phyloP scores from a whole-genome alignment of 2,113 vertebrate genomes.

The Oncorhynchus keta region DNA sequence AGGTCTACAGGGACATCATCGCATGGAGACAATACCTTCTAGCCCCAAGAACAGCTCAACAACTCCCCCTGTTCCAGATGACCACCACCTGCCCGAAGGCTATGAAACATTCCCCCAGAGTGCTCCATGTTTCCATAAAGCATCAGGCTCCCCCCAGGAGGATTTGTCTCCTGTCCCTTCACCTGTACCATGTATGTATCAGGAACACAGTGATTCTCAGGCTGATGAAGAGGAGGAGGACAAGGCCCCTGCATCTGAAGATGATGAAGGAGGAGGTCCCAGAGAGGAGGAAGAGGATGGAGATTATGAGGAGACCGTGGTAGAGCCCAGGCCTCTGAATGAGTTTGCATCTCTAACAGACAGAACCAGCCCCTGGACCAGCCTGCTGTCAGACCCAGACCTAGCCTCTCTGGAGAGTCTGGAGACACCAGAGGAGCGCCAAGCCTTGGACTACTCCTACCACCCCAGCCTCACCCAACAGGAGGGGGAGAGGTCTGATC shows the following conservation, averaged over 20 bases:
- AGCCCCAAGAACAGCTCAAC: constrained; percentile 22
- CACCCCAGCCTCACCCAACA: constrained; percentile 8
- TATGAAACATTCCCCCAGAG: constrained; percentile 17
- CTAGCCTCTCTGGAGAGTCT: constrained; percentile 58
- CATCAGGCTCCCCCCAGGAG: constrained; percentile 12
- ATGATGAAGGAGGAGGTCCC: constrained; percentile 12
- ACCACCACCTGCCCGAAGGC: background rate
- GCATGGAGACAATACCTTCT: constrained; percentile 29
- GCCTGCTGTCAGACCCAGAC: constrained; percentile 80
- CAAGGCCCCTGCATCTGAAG: background rate
- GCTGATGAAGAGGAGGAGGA: constrained; percentile 21
- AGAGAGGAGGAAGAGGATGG: constrained; percentile 62
- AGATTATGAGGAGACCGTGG: constrained; percentile 87
- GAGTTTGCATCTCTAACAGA: constrained; percentile 86
- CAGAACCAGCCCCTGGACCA: constrained; percentile 93
- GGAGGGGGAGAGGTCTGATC: background rate
- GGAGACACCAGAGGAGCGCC: constrained; percentile 42
- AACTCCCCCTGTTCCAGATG: constrained; percentile 13
- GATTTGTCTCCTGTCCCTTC: constrained; percentile 23
- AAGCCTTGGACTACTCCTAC: background rate
- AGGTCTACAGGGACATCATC: constrained; percentile 46
- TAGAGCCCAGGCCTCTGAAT: constrained; percentile 85
- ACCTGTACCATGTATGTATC: constrained; percentile 18
- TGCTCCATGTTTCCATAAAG: constrained; percentile 22
- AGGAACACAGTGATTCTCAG: constrained; percentile 26